phyloP scores from a whole-genome alignment of 2,888 invertebrate genomes.

The Hyles lineata region DNA sequence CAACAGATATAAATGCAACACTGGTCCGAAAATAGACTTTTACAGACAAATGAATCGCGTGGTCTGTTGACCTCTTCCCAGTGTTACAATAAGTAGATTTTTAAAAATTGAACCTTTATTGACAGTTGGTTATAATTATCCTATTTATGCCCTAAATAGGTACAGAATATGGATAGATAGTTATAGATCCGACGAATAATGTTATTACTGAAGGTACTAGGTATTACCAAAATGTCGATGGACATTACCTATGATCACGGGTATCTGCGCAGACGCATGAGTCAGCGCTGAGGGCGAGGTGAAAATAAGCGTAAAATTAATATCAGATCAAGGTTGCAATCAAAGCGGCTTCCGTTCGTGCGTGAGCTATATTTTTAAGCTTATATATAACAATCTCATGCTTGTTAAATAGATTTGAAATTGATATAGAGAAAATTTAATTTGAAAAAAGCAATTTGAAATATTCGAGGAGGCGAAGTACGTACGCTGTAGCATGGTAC shows the following conservation, averaged over 20 bases:
- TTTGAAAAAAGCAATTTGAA: not conserved
- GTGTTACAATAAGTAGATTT: too few species aligned
- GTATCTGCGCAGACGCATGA: conserved; percentile 47
- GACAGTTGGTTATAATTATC: too few species aligned
- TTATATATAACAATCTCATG: conserved; percentile 25
- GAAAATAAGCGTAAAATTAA: conserved; percentile 76
- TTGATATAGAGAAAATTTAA: too few species aligned
- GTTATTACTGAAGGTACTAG: not conserved
- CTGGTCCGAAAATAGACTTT: too few species aligned
- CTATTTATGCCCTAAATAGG: too few species aligned
- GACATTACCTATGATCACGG: conserved; percentile 15
- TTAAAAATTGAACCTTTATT: too few species aligned
- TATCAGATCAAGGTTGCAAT: conserved; percentile 72
- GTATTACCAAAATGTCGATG: conserved; percentile 17
- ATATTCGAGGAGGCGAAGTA: not conserved
- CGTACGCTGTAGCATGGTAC: too few species aligned
- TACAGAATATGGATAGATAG: too few species aligned
- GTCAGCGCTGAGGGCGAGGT: conserved; percentile 56
- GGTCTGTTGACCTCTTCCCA: too few species aligned
- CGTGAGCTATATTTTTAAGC: conserved; percentile 34
- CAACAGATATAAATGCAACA: too few species aligned
- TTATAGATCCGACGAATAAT: not conserved
- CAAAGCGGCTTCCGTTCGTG: conserved; percentile 54
- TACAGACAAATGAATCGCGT: too few species aligned
- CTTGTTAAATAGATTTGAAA: conserved; percentile 12